Base-by-base conservation (phyloP, 2,888 invertebrate genomes). In the Muscina levida region DNA sequence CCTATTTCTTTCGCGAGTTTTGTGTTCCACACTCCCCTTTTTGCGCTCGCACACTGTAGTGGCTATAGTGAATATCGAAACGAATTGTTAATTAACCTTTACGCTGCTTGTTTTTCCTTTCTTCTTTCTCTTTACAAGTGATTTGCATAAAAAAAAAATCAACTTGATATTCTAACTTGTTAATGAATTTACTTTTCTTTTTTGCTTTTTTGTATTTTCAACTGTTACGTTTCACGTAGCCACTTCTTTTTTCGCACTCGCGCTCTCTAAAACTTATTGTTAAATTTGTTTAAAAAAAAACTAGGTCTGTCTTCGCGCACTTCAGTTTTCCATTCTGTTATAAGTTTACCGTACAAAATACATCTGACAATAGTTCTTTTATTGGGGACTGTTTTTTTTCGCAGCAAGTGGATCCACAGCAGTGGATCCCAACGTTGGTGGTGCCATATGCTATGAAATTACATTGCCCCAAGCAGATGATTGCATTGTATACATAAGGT, bases 271-370 rank as follows among this genome's bases (percentile, higher is more conserved):
- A 39, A 59, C 31, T 31, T 31, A 5, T 31, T 5, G 31, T 31
- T 31, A 3, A 5, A 31, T 31, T 31, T 31, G 31, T 31, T 31
- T 31, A 31, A 31, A 31, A 5, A 31, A 5, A 31, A 5, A 31
- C 8, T 31, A 31, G 4, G 31, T 31, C 8, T 31, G 31, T 8
- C 8, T 31, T 31, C 31, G 4, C 31, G 31, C 31, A 31, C 3
- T 5, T 31, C 31, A 31, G 31, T 31, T 5, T 8, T 31, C 31
- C 31, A 31, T 31, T 24, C 15, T 42, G 51, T 65, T 59, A 68
- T 37, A 53, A 68, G 57, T 76, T 76, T 39, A 79, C 72, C 68
- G 76, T 68, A 79, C 73, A 39, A 68, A 68, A 65, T 51, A 72
- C 68, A 74, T 74, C 71, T 79, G 78, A 73, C 56, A 26, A n/a